Percentiles rank a stretch among this genome's conserved stretches.
phyloP scores from a whole-genome alignment of 2,113 vertebrate species.

The Muscicapa adusta region DNA sequence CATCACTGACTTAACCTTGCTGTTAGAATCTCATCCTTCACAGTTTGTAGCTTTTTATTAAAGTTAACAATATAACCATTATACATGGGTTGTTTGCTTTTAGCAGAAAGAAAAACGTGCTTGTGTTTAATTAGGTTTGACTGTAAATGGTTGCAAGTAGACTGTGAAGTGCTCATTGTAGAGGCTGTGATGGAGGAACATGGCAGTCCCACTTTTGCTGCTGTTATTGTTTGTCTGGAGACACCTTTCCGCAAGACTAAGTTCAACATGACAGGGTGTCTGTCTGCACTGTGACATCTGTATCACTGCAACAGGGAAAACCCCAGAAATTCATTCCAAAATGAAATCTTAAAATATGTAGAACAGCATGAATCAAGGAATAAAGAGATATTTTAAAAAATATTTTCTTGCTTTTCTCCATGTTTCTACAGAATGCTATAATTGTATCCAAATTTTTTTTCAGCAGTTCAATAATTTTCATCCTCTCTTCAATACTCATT shows the following conservation, averaged over 20 bases:
- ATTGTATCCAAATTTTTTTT: accelerated
- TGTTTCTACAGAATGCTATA: not conserved
- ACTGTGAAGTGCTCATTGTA: constrained; percentile 51
- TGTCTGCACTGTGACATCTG: constrained; percentile 45
- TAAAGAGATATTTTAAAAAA: not conserved
- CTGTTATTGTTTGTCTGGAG: constrained; percentile 56
- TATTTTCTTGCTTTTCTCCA: not conserved
- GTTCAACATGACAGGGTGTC: constrained; percentile 29
- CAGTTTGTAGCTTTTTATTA: constrained; percentile 56
- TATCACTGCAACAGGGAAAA: not conserved
- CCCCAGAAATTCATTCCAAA: not conserved
- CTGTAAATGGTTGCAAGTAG: constrained; percentile 55
- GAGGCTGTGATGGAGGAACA: not conserved
- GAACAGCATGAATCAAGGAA: not conserved
- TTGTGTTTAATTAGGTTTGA: constrained; percentile 58
- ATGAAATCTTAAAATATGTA: not conserved
- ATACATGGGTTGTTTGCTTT: constrained; percentile 49
- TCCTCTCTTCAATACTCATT: not conserved
- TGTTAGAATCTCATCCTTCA: constrained; percentile 45
- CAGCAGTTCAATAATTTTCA: not conserved
- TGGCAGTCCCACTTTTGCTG: constrained; percentile 24
- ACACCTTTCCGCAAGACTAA: constrained; percentile 60
- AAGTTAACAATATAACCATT: constrained; percentile 50
- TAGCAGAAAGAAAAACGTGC: constrained; percentile 19
- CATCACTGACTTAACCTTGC: constrained; percentile 16